These are phyloP conservation scores for Myiozetetes cayanensis DNA, from an alignment of 2,113 vertebrate genomes.

Conservation along the genomic window DNA sequence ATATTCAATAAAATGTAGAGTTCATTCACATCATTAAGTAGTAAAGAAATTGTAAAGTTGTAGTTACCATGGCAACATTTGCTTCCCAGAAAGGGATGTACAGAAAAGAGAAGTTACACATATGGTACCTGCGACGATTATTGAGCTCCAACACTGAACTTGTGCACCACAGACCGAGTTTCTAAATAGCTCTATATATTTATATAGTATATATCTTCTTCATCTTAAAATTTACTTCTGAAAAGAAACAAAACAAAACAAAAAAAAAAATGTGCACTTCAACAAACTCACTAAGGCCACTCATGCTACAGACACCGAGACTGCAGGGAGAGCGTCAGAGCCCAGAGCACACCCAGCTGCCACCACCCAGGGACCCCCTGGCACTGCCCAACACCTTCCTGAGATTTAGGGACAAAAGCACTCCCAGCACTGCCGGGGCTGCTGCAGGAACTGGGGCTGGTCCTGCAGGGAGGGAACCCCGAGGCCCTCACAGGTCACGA, in stretches of 20 bases:
- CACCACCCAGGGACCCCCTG: constrained; percentile 53
- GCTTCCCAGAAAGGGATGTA: constrained; percentile 69
- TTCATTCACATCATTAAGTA: constrained; percentile 78
- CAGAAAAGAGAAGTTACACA: constrained; percentile 70
- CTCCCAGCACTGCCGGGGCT: not conserved
- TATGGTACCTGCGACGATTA: constrained; percentile 75
- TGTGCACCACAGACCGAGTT: constrained; percentile 80
- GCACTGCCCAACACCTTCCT: constrained; percentile 74
- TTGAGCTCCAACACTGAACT: constrained; percentile 77
- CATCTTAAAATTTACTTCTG: constrained; percentile 77
- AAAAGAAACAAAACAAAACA: constrained; percentile 40
- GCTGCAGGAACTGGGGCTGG: not conserved
- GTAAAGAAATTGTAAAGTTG: constrained; percentile 72
- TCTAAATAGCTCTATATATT: constrained; percentile 80
- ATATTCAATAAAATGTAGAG: constrained; percentile 79
- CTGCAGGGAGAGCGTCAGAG: constrained; percentile 56
- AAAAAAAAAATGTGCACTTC: constrained; percentile 78
- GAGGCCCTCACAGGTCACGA: not conserved
- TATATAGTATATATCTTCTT: constrained; percentile 78
- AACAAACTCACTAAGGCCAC: constrained; percentile 85
- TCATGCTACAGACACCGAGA: constrained; percentile 81
- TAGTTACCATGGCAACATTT: constrained; percentile 77
- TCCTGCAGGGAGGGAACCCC: not conserved
- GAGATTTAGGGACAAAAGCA: constrained; percentile 70
- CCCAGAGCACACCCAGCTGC: constrained; percentile 54